Conservation (phyloP, 2,797 vertebrate species). For the Tiaroga cobitis region DNA sequence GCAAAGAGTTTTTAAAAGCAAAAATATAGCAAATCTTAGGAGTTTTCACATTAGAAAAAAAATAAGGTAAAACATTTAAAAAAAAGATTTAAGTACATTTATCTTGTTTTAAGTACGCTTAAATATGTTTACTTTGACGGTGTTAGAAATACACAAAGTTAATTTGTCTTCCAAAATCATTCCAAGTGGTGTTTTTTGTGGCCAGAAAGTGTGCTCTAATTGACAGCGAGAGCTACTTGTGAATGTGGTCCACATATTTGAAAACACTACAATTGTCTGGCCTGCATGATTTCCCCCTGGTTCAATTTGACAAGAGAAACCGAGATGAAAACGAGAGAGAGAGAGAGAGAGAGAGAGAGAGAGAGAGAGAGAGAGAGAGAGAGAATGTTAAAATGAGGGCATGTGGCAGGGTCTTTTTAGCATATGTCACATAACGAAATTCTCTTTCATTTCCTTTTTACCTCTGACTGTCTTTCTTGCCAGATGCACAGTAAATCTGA, state of each 20-base stretch:
- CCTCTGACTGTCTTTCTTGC: background rate
- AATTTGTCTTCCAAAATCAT: background rate
- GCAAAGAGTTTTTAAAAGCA: background rate
- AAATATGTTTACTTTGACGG: background rate
- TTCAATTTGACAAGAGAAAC: slow-evolving; percentile 47
- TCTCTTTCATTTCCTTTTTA: slow-evolving; percentile 21
- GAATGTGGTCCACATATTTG: slow-evolving; percentile 37
- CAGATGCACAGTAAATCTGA: slow-evolving; percentile 47
- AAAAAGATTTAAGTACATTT: background rate
- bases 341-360: slow-evolving; percentile 2
- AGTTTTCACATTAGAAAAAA: background rate
- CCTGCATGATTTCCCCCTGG: slow-evolving; percentile 47
- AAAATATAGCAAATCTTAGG: background rate
- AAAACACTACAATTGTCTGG: slow-evolving; percentile 33
- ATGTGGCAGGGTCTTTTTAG: slow-evolving; percentile 27
- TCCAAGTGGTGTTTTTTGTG: background rate
- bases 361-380: slow-evolving; percentile 1
- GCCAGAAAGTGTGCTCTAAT: slow-evolving; percentile 13
- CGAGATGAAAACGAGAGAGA: background rate
- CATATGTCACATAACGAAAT: slow-evolving; percentile 39
- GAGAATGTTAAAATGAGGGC: slow-evolving; percentile 31
- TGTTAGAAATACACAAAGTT: background rate
- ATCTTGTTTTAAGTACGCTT: background rate
- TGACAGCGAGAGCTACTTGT: slow-evolving; percentile 33
- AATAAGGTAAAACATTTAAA: background rate